phyloP scores from a whole-genome alignment of 2,113 vertebrate species.

The Oryzias woworae region DNA sequence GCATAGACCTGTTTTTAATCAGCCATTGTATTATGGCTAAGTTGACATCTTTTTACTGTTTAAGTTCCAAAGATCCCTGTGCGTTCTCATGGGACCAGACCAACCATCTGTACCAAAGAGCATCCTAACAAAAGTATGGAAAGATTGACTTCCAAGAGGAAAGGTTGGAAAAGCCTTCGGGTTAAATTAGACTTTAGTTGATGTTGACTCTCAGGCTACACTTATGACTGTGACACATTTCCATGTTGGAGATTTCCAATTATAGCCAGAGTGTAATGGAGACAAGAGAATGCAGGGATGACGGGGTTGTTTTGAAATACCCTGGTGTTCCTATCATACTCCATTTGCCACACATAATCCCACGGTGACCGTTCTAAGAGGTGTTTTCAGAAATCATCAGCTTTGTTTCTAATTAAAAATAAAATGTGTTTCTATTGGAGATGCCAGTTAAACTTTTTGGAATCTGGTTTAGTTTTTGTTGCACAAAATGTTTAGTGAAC shows the following conservation, averaged over 20 bases:
- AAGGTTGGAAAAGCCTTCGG: slow-evolving; percentile 9
- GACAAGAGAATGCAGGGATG: slow-evolving; percentile 20
- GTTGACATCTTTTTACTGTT: too few species aligned
- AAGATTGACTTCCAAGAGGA: slow-evolving; percentile 14
- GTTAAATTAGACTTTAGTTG: slow-evolving; percentile 24
- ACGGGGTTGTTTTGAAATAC: slow-evolving; percentile 31
- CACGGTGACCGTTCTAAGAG: slow-evolving; percentile 15
- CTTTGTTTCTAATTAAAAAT: not conserved
- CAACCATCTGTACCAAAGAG: not conserved
- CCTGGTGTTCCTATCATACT: slow-evolving; percentile 16
- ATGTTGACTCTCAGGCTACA: slow-evolving; percentile 7
- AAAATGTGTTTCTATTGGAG: too few species aligned
- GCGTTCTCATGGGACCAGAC: not conserved
- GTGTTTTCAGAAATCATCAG: slow-evolving; percentile 14
- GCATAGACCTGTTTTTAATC: too few species aligned
- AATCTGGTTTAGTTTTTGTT: too few species aligned
- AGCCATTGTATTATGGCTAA: too few species aligned
- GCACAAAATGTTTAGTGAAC: too few species aligned
- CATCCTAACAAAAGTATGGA: slow-evolving; percentile 10
- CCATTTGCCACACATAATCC: slow-evolving; percentile 24
- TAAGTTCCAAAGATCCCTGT: too few species aligned
- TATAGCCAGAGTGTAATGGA: slow-evolving; percentile 43
- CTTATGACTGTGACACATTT: slow-evolving; percentile 32
- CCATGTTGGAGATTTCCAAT: slow-evolving; percentile 47
- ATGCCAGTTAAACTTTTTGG: too few species aligned